phyloP scores from a whole-genome alignment of 2,888 invertebrate species.

The Prenolepis imparis region DNA sequence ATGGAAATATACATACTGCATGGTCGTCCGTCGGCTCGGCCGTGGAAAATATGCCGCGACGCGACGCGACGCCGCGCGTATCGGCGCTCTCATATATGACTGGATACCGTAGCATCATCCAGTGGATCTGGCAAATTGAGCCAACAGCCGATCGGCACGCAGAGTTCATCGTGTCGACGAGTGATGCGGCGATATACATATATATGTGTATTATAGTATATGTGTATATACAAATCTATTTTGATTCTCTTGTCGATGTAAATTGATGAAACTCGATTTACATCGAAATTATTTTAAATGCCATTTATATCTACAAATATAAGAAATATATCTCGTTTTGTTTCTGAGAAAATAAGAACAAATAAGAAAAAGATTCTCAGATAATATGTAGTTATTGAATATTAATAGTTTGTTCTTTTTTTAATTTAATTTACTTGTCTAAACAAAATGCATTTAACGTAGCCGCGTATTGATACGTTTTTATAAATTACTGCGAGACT shows the following conservation, averaged over 20 bases:
- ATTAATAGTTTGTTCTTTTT: neutral
- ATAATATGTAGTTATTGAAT: neutral
- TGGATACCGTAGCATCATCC: neutral
- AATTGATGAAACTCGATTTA: neutral
- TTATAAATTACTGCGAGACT: neutral
- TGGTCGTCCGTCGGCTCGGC: conserved; percentile 80
- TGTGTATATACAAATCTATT: neutral
- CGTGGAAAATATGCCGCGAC: conserved; percentile 80
- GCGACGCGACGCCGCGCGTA: conserved; percentile 45
- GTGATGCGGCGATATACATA: neutral
- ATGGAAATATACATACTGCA: conserved; percentile 86
- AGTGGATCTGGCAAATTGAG: conserved; percentile 14
- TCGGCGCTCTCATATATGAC: conserved; percentile 26
- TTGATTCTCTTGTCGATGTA: neutral
- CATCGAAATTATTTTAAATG: neutral
- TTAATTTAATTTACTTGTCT: neutral
- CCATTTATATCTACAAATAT: neutral
- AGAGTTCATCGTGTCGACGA: neutral
- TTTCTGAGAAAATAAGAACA: neutral
- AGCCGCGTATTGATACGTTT: neutral
- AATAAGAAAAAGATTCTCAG: neutral
- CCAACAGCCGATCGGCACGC: conserved; percentile 3
- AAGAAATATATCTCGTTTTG: neutral
- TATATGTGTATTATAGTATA: neutral
- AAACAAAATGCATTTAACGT: neutral